Percentiles rank a stretch among this genome's conserved stretches.
phyloP scores from a whole-genome alignment of 2,113 vertebrate species.

The Gopherus flavomarginatus region DNA sequence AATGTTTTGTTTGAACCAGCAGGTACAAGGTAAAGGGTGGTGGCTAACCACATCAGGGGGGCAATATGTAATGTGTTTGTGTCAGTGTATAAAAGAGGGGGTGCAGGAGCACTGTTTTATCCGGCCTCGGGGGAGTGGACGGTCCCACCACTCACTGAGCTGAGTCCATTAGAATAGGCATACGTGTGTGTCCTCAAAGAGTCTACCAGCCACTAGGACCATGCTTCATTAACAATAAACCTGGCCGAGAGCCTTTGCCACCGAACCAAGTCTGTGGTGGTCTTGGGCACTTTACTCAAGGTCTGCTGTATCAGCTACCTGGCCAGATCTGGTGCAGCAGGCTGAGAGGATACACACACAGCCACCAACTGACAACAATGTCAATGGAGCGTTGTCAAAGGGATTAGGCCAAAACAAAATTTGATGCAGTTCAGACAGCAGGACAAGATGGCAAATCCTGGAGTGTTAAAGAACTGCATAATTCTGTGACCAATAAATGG shows the following conservation, averaged over 20 bases:
- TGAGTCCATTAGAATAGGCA: neutral
- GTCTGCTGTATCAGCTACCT: neutral
- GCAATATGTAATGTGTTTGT: neutral
- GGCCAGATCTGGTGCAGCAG: neutral
- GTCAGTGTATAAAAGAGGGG: neutral
- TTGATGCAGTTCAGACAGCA: neutral
- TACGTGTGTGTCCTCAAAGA: neutral
- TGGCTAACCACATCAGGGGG: neutral
- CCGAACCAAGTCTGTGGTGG: neutral
- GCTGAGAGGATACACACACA: neutral
- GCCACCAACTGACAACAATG: neutral
- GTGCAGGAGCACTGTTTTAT: neutral
- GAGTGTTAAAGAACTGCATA: neutral
- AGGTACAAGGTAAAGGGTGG: neutral
- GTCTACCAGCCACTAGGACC: neutral
- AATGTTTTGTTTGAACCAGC: neutral
- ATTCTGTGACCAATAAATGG: neutral
- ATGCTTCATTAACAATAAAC: neutral
- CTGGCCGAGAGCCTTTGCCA: neutral
- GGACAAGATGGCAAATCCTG: neutral
- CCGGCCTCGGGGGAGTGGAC: neutral
- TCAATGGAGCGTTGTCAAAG: neutral
- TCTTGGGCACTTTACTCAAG: neutral
- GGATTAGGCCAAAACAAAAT: neutral
- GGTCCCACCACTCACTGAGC: neutral